Base-by-base conservation (phyloP, 1,140 invertebrate species). In the Drosophila kepulauana region DNA sequence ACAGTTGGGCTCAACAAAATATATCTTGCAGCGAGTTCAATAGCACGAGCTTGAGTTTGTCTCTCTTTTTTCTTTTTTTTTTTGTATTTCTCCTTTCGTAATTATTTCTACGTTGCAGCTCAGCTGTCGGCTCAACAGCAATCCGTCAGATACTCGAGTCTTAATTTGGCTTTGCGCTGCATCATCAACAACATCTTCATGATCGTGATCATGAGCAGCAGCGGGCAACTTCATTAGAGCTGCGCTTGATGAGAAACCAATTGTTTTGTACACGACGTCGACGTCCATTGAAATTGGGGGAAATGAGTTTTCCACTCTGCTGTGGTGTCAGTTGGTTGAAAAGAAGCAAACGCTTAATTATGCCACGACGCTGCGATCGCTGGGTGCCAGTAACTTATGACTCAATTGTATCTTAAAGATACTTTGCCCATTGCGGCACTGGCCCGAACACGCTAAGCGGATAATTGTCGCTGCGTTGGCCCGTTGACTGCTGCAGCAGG, bases 361-460 rank as follows among this genome's bases (percentile, higher is more conserved):
- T 54, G 51, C 13, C 51, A 33, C 10, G 49, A 51, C 49, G 35
- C 33, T 8, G 15, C 56, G 16, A 8, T 61, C 30, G 43, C 25
- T 45, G 20, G 57, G n/a, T 38, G 35, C 35, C 61, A 65, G 52
- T 46, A 67, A 71, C 62, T 59, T 64, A 54, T 69, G 69, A 75
- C 80, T 72, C 71, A 79, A 74, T 79, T 76, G 82, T 67, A 87
- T 79, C 82, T 86, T 87, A 80, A 77, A 82, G 80, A 88, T 88
- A 88, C 84, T 88, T 88, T 88, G 85, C 78, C 80, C 78, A 87
- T 54, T 74, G 81, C 68, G 46, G 84, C 84, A 89, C 87, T 88
- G 80, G 66, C 85, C 85, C 78, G 86, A 67, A 75, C 78, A 81
- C 84, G 69, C 74, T 88, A 89, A 89, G 86, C 85, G 85, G 85